These are phyloP conservation scores for Diglossa brunneiventris DNA, from an alignment of 2,113 vertebrate genomes.

Conservation along the genomic window DNA sequence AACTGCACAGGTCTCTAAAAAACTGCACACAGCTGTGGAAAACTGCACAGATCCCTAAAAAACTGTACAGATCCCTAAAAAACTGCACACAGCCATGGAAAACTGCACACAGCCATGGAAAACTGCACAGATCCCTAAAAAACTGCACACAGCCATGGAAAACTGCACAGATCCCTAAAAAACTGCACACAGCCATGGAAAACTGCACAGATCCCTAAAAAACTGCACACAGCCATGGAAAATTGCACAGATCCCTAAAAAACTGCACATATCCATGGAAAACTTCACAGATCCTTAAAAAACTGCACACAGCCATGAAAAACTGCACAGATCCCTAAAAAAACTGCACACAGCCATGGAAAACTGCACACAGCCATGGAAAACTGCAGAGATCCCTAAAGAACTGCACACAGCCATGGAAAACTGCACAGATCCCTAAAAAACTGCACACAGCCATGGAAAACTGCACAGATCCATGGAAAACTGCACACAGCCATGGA, in stretches of 20 bases:
- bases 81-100: neutral
- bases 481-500: neutral
- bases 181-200: neutral
- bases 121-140: too few relatives aligned
- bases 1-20: too few relatives aligned
- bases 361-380: neutral
- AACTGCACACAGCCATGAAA: neutral
- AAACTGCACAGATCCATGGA: too few relatives aligned
- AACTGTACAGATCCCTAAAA: too few relatives aligned
- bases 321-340: too few relatives aligned
- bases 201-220: too few relatives aligned
- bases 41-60: too few relatives aligned
- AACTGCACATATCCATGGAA: neutral
- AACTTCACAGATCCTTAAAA: too few relatives aligned
- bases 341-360: neutral
- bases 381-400: too few relatives aligned
- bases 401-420: neutral
- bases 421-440: too few relatives aligned
- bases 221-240: neutral
- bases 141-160: neutral
- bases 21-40: neutral
- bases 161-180: too few relatives aligned
- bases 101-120: neutral
- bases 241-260: too few relatives aligned
- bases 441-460: neutral